Evolutionary conservation across 23 tunicate species (phyloP).

Genomic region (Ciona savignyi): DNA sequence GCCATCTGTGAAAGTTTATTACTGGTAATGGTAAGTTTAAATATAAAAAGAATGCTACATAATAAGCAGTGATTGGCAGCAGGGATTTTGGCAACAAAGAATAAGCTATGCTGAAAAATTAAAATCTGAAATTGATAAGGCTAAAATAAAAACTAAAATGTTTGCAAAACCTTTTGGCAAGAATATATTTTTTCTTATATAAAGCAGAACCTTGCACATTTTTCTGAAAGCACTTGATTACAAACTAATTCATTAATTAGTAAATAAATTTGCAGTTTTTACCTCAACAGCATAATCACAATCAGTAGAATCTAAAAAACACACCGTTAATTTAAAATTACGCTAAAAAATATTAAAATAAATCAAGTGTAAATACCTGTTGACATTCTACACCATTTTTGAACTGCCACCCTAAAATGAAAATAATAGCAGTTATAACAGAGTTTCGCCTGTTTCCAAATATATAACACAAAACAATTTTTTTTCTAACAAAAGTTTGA

Average conservation of each 20-base stretch:
- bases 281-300: conserved; percentile 27
- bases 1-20: conserved; percentile 66
- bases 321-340: neutral
- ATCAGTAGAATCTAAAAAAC: neutral
- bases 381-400: neutral
- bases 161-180: neutral
- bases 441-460: no score
- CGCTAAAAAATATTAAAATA: neutral
- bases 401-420: neutral
- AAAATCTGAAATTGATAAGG: no score
- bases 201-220: no score
- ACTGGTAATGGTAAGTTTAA: no score
- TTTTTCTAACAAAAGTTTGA: no score
- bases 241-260: neutral
- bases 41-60: no score
- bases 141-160: neutral
- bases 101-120: no score
- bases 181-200: no score
- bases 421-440: neutral
- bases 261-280: neutral
- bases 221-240: no score
- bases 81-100: no score
- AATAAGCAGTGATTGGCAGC: no score
- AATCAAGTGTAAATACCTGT: neutral
- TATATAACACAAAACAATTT: no score